Base-by-base conservation (phyloP, 1,140 invertebrate genomes). In the Drosophila kurseongensis region DNA sequence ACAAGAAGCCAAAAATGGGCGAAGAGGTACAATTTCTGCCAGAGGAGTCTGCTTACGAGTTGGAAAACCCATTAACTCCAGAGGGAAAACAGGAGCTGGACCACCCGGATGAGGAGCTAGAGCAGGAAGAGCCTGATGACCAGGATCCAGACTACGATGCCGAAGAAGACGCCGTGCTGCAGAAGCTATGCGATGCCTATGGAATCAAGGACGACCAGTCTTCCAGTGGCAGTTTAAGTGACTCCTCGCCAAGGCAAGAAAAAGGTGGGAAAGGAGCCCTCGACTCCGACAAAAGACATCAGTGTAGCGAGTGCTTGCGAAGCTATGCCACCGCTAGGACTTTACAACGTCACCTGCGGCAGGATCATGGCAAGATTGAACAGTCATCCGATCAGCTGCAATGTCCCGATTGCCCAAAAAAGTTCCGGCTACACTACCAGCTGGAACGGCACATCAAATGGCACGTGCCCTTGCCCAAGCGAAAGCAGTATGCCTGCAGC, bases 1-100 rank as follows among this genome's bases (percentile, higher is more conserved):
- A 88, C 7, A 76, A 83, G 61, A 83, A 88, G 27, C 76, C 80
- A 0, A 89, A 88, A 38, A 12, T 83, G 8, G 69, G 58, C 23
- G 58, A 60, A 12, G 56, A 78, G 23, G 65, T 32, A 0, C 51
- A n/a, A 1, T 23, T 71, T 32, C 13, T 71, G 5, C 29, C 42
- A 36, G 81, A 85, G 18, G 81, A 84, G 29, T 36, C 60, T 32
- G n/a, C 59, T 18, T 50, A 73, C 3, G 82, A 82, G 48, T n/a
- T 75, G 47, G 72, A 88, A 55, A 89, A 88, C 50, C 83, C 83
- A 10, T 68, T 88, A 41, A 86, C 51, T 10, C 62, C 35, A 1
- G 29, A 58, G 7, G 42, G 10, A 1, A 42, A 57, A 0, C 16
- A 23, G 12, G 14, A 55, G 6, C 29, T 51, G 42, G 29, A 63